A percentile compares a stretch with the other conserved stretches of the same genome.
These are phyloP conservation scores for Pachypsylla venusta DNA, from an alignment of 1,140 invertebrate species.

Conservation along the genomic window DNA sequence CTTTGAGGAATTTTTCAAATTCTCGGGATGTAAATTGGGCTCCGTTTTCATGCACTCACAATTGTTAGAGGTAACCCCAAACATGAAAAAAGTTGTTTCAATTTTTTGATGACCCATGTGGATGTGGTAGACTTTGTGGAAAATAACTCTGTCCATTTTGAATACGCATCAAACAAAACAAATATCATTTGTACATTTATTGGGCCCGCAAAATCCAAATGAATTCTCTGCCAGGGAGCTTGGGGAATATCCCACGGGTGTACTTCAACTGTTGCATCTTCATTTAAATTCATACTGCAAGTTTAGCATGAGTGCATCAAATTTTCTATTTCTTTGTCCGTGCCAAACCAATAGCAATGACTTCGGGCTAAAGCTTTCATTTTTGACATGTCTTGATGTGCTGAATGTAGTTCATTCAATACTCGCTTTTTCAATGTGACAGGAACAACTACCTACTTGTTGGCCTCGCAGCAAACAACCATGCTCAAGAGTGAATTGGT, in stretches of 20 bases:
- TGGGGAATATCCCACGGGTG: conserved; percentile 13
- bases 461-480: conserved; percentile 23
- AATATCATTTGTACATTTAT: conserved; percentile 28
- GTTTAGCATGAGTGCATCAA: conserved; percentile 13
- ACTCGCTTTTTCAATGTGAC: conserved; percentile 22
- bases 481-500: conserved; percentile 19
- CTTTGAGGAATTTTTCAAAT: conserved; percentile 24
- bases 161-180: conserved; percentile 32
- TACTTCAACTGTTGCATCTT: not conserved
- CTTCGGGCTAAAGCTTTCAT: conserved; percentile 35
- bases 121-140: conserved; percentile 10
- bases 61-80: conserved; percentile 22
- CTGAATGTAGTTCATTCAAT: conserved; percentile 29
- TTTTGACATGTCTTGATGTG: conserved; percentile 32
- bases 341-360: conserved; percentile 33
- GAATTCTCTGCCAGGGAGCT: conserved; percentile 22
- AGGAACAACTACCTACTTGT: conserved; percentile 26
- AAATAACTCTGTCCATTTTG: conserved; percentile 33
- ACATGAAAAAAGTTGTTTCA: conserved; percentile 23
- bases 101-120: conserved; percentile 9
- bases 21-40: conserved; percentile 24
- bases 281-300: conserved; percentile 6
- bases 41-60: conserved; percentile 27
- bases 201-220: conserved; percentile 32
- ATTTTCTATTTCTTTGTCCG: conserved; percentile 32